Evolutionary conservation across 2,797 vertebrate species (phyloP).

Genomic region (Phataginus tricuspis): DNA sequence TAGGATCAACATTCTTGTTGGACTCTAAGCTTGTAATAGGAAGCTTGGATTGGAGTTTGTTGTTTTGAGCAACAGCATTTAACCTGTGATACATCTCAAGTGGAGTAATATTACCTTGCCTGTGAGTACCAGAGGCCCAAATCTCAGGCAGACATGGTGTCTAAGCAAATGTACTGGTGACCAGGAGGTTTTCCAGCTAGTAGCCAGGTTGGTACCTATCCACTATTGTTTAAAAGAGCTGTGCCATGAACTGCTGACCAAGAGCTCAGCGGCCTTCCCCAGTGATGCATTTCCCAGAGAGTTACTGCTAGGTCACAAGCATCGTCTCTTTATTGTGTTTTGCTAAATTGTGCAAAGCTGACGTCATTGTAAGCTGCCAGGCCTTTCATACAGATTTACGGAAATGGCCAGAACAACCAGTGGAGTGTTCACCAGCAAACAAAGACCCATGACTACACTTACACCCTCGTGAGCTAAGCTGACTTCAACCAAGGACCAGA

Average conservation of each 20-base stretch:
- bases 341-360: background rate
- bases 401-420: conserved; percentile 35
- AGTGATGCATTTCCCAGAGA: conserved; percentile 9
- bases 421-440: conserved; percentile 49
- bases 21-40: background rate
- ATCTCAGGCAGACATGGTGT: background rate
- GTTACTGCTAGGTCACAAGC: conserved; percentile 5
- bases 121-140: background rate
- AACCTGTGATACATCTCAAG: background rate
- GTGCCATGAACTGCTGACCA: background rate
- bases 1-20: background rate
- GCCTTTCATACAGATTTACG: conserved; percentile 44
- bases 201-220: background rate
- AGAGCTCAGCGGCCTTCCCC: background rate
- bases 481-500: conserved; percentile 21
- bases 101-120: background rate
- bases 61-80: conserved; percentile 7
- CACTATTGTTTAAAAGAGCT: background rate
- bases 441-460: conserved; percentile 33
- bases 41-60: background rate
- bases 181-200: background rate
- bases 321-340: conserved; percentile 23
- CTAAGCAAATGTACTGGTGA: background rate
- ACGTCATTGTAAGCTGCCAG: background rate
- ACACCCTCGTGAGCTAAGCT: conserved; percentile 5